A percentile compares a stretch with the other conserved stretches of the same genome.
Evolutionary conservation across 2,888 invertebrate genomes (phyloP).

Genomic region (Pheosia gnoma): DNA sequence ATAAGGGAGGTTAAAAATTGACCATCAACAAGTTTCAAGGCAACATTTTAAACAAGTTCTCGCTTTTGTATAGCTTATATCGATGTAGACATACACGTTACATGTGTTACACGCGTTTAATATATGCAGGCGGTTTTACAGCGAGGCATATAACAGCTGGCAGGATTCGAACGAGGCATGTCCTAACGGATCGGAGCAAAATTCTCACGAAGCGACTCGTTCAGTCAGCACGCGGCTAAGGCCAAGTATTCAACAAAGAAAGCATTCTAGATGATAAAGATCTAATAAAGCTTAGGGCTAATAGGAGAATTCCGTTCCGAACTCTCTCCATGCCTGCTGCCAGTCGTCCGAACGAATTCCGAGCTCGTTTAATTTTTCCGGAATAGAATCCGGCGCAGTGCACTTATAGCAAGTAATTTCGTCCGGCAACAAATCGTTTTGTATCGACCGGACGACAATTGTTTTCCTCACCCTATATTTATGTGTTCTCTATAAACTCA

Average conservation of each 20-base stretch:
- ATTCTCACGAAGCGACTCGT: too few species aligned
- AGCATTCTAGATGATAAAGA: slow-evolving; percentile 30
- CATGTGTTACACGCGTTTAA: too few species aligned
- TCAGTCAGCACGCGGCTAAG: not conserved
- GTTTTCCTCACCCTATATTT: not conserved
- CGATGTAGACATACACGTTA: too few species aligned
- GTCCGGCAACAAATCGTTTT: not conserved
- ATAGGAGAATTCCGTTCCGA: slow-evolving; percentile 43
- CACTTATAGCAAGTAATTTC: slow-evolving; percentile 19
- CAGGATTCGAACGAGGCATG: too few species aligned
- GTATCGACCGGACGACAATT: not conserved
- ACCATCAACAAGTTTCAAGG: not conserved
- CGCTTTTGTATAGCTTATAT: too few species aligned
- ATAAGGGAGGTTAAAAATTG: not conserved
- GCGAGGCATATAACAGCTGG: too few species aligned
- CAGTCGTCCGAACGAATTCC: slow-evolving; percentile 35
- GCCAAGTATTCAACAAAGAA: not conserved
- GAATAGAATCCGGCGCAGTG: slow-evolving; percentile 26
- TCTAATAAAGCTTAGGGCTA: slow-evolving; percentile 49
- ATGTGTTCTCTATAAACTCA: not conserved
- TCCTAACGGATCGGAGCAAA: too few species aligned
- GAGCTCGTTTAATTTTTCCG: slow-evolving; percentile 42
- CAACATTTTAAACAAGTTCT: not conserved
- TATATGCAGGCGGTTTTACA: too few species aligned
- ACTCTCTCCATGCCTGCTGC: slow-evolving; percentile 30